Percentiles rank a stretch among this genome's conserved stretches.
Conservation (phyloP, 2,888 invertebrate genomes). For the Volucella inanis region DNA sequence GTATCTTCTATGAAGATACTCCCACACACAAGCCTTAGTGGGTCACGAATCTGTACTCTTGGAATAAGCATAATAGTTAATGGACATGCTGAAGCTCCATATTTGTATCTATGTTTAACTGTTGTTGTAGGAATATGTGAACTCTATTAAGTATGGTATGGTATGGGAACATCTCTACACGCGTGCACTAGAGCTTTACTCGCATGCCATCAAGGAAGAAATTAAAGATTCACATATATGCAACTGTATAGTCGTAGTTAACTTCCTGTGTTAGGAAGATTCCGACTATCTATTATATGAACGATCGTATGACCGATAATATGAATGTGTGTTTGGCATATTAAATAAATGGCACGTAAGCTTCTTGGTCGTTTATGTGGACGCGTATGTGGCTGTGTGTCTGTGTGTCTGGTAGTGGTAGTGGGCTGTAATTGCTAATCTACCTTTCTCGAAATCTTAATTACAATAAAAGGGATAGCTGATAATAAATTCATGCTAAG, state of each 20-base stretch:
- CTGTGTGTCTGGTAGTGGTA: neutral
- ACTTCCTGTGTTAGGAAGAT: conserved; percentile 35
- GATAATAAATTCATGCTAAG: conserved; percentile 74
- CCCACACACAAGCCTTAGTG: conserved; percentile 58
- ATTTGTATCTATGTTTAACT: conserved; percentile 41
- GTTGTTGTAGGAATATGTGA: conserved; percentile 1
- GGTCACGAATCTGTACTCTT: conserved; percentile 67
- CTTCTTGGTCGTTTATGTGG: conserved; percentile 17
- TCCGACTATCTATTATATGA: conserved; percentile 38
- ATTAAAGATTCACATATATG: conserved; percentile 1
- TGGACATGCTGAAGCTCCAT: conserved; percentile 50
- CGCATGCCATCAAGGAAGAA: conserved; percentile 26
- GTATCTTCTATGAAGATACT: conserved; percentile 24
- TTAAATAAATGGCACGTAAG: conserved; percentile 63
- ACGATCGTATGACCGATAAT: conserved; percentile 57
- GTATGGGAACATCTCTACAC: conserved; percentile 37
- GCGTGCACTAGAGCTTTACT: neutral
- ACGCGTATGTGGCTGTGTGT: neutral
- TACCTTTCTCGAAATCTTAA: conserved; percentile 74
- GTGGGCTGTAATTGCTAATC: conserved; percentile 69
- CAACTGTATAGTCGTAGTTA: neutral
- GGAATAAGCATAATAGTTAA: conserved; percentile 58
- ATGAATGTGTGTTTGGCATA: conserved; percentile 62
- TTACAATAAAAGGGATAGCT: conserved; percentile 73
- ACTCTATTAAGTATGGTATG: conserved; percentile 54